Conservation (phyloP, 2,888 invertebrate genomes). For the Nysson spinosus region DNA sequence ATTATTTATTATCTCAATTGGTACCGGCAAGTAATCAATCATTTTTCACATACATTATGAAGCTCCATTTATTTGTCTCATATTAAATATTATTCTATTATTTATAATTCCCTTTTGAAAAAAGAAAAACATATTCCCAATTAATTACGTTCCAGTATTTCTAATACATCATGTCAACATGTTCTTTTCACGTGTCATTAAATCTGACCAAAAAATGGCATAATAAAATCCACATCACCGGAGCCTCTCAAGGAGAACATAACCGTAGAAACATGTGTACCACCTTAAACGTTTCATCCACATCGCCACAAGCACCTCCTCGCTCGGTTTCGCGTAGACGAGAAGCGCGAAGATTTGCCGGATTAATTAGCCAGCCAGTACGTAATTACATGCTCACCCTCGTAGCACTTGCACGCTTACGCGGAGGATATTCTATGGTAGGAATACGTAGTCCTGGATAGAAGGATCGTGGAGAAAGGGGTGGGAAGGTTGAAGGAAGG, state of each 20-base stretch:
- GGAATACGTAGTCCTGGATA: slow-evolving; percentile 20
- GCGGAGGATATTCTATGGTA: slow-evolving; percentile 17
- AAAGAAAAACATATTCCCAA: too few relatives aligned
- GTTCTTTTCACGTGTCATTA: too few relatives aligned
- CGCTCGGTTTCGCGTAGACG: background rate
- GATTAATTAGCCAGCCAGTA: slow-evolving; percentile 55
- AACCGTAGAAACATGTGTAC: background rate
- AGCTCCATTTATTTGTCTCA: too few relatives aligned
- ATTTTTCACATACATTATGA: too few relatives aligned
- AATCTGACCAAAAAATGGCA: too few relatives aligned
- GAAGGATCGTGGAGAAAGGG: slow-evolving; percentile 27
- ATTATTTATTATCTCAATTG: too few relatives aligned
- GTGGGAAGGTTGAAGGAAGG: background rate
- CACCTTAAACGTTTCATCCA: background rate
- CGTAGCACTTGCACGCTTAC: slow-evolving; percentile 27
- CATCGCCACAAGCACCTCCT: background rate
- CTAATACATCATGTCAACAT: too few relatives aligned
- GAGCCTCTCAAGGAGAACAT: background rate
- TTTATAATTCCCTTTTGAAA: too few relatives aligned
- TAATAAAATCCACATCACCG: slow-evolving; percentile 3
- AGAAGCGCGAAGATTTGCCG: slow-evolving; percentile 17
- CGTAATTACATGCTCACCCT: slow-evolving; percentile 50
- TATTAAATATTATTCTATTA: too few relatives aligned
- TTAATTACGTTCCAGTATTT: too few relatives aligned
- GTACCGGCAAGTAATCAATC: too few relatives aligned